These are phyloP conservation scores for Ivindomyrus marchei DNA, from an alignment of 2,113 vertebrate species.

Conservation along the genomic window DNA sequence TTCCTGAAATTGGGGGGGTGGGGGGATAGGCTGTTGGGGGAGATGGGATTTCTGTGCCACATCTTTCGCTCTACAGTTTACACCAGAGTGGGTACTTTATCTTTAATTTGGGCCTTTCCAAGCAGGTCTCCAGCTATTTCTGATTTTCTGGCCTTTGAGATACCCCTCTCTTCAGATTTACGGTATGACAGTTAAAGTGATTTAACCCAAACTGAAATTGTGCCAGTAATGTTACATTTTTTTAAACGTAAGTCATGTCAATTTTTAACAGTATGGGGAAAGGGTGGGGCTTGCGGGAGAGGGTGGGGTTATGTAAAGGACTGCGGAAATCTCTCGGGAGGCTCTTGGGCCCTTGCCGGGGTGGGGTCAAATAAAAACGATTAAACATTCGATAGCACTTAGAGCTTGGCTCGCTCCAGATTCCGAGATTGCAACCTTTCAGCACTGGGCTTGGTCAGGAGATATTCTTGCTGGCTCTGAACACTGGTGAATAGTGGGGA, in stretches of 20 bases:
- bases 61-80: neutral
- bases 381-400: slow-evolving; percentile 15
- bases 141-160: neutral
- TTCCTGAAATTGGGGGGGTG: neutral
- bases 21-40: neutral
- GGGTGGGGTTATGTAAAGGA: neutral
- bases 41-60: neutral
- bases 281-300: neutral
- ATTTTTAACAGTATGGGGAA: neutral
- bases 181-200: neutral
- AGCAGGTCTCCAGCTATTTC: neutral
- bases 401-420: neutral
- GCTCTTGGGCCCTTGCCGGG: neutral
- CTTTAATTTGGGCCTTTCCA: neutral
- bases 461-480: neutral
- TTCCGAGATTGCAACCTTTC: neutral
- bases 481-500: neutral
- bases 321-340: neutral
- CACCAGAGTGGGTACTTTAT: neutral
- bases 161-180: neutral
- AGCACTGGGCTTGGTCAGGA: slow-evolving; percentile 8
- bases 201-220: neutral
- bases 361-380: slow-evolving; percentile 8
- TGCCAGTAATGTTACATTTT: neutral
- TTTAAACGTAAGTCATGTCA: neutral